These are phyloP conservation scores for Rhincodon typus DNA, from an alignment of 2,797 vertebrate species.

Conservation along the genomic window DNA sequence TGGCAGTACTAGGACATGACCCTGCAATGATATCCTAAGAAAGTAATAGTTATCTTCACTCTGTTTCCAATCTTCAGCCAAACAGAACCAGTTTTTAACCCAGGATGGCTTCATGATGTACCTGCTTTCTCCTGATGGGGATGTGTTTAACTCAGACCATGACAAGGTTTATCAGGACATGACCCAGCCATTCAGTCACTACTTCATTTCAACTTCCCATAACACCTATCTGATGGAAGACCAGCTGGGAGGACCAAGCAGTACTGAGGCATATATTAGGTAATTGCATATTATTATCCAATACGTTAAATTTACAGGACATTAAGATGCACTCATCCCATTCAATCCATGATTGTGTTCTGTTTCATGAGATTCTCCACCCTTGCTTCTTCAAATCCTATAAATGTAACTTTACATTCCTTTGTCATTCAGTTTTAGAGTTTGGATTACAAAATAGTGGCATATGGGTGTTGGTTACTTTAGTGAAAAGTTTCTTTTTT, in stretches of 20 bases:
- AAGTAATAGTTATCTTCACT: background rate
- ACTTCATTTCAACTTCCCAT: conserved; percentile 79
- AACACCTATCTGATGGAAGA: conserved; percentile 88
- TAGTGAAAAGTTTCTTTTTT: too few relatives aligned
- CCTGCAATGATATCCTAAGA: background rate
- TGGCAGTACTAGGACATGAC: background rate
- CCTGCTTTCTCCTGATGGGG: conserved; percentile 78
- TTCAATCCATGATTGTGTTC: background rate
- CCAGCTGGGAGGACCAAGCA: conserved; percentile 84
- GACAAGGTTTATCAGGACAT: conserved; percentile 77
- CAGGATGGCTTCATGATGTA: conserved; percentile 93
- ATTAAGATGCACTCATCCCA: background rate
- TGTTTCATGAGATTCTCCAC: background rate
- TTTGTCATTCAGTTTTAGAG: background rate
- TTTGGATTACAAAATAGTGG: too few relatives aligned
- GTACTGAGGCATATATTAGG: conserved; percentile 91
- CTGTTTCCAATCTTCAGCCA: conserved; percentile 47
- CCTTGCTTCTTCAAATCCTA: background rate
- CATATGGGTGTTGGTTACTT: too few relatives aligned
- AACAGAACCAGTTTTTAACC: conserved; percentile 70
- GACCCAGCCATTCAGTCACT: conserved; percentile 77
- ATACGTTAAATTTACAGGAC: background rate
- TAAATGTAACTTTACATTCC: background rate
- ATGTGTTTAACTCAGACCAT: conserved; percentile 74
- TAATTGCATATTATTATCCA: conserved; percentile 42